phyloP scores from a whole-genome alignment of 2,113 vertebrate genomes.

The Festucalex cinctus region DNA sequence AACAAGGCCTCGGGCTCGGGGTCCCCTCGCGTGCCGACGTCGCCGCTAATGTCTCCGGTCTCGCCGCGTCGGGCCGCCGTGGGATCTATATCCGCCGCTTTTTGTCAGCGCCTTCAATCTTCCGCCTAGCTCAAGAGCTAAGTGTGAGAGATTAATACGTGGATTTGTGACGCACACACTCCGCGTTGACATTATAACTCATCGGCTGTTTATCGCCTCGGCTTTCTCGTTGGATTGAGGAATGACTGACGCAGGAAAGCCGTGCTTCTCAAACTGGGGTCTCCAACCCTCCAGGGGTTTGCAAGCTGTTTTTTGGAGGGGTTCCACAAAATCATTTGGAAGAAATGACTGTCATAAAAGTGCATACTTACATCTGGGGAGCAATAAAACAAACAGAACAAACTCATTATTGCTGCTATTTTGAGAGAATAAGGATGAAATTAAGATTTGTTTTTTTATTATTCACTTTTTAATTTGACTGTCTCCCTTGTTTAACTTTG shows the following conservation, averaged over 20 bases:
- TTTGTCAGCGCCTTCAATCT: constrained; percentile 66
- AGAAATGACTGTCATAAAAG: neutral
- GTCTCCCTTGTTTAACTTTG: no score
- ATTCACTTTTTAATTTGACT: no score
- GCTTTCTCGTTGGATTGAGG: constrained; percentile 63
- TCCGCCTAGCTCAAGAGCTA: constrained; percentile 59
- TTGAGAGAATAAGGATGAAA: neutral
- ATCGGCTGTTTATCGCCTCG: constrained; percentile 67
- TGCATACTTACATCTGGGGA: neutral
- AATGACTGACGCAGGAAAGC: constrained; percentile 55
- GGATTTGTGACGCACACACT: constrained; percentile 67
- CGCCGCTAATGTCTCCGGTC: constrained; percentile 66
- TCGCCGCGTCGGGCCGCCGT: constrained; percentile 51
- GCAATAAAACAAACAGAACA: no score
- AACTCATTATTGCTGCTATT: neutral
- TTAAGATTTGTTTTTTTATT: no score
- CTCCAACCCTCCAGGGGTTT: neutral
- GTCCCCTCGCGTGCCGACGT: constrained; percentile 52
- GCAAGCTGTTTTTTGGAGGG: neutral
- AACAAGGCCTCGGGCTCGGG: constrained; percentile 52
- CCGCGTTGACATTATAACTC: constrained; percentile 66
- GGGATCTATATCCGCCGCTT: constrained; percentile 65
- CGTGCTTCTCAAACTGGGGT: neutral
- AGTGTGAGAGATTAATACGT: constrained; percentile 71
- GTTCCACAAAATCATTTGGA: neutral